Evolutionary conservation across 2,113 vertebrate genomes (phyloP).

Genomic region (Blennius ocellaris): DNA sequence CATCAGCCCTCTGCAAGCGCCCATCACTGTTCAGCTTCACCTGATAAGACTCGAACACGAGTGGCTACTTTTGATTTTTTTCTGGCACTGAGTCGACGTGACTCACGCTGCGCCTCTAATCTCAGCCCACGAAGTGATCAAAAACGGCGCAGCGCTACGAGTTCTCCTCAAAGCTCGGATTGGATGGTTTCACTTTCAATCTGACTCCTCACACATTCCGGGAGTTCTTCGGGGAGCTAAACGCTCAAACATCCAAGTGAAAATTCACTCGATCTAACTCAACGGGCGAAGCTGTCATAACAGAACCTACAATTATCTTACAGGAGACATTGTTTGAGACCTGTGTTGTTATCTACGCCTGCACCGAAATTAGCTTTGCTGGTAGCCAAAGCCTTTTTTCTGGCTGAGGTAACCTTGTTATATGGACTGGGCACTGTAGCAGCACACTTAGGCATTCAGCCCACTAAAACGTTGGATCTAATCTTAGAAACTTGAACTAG

Average conservation of each 20-base stretch:
- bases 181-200: conserved; percentile 16
- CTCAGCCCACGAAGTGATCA: not conserved
- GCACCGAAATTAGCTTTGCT: conserved; percentile 51
- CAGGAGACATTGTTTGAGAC: conserved; percentile 37
- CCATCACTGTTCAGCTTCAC: conserved; percentile 1
- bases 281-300: not conserved
- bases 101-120: conserved; percentile 31
- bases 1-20: not conserved
- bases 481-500: conserved; percentile 68
- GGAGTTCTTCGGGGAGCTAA: not conserved
- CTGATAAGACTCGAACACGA: conserved; percentile 5
- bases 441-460: conserved; percentile 61
- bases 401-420: conserved; percentile 61
- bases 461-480: conserved; percentile 61
- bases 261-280: conserved; percentile 31
- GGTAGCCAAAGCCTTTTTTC: conserved; percentile 36
- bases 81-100: not conserved
- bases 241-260: conserved; percentile 2
- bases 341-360: conserved; percentile 50
- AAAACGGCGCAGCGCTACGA: conserved; percentile 22
- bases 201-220: not conserved
- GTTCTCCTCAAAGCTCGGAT: not conserved
- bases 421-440: conserved; percentile 22
- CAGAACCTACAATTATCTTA: conserved; percentile 35
- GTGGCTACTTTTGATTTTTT: conserved; percentile 26